Base-by-base conservation (phyloP, 2,888 invertebrate species). In the Conops quadrifasciatus region DNA sequence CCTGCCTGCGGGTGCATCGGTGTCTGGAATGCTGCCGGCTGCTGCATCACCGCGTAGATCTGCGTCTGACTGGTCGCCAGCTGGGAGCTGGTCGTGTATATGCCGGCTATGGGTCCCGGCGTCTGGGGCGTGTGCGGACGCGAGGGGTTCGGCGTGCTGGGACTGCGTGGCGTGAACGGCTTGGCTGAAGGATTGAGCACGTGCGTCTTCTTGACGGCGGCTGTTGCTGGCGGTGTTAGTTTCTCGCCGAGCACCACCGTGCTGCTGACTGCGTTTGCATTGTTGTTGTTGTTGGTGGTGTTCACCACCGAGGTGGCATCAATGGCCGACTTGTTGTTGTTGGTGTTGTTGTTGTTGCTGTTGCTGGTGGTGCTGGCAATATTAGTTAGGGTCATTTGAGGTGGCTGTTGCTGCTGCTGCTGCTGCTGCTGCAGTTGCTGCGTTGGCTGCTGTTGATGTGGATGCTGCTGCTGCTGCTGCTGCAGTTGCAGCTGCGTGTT, bases 101-200 rank as follows among this genome's bases (percentile, higher is more conserved):
- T 81, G 16, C 82, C 78, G 30, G 81, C 74, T 75, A 88, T 80
- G 19, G 82, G 82, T 69, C 85, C 84, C 30, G 94, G 94, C 47
- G 94, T 94, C 84, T 94, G 94, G 45, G 95, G 94, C 56, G 95
- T 95, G 83, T 94, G 94, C 49, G 95, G 94, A 88, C 90, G 87
- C 81, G 89, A 90, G 72, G 88, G 89, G 77, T 88, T 89, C 60
- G 90, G 90, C 58, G 90, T 90, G 78, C 88, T 88, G 26, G 89
- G 89, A 79, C 90, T 90, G 79, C 93, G 88, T 26, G 95, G 94
- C 59, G 93, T 93, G 86, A 96, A 96, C 3, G 93, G 91, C 82
- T 95, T 95, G 69, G 94, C 93, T 76, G 92, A 91, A n/a, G 96
- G 95, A 88, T 95, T 96, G 85, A 90, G 87, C 70, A 90, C 89